phyloP scores from a whole-genome alignment of 2,888 invertebrate species.

The Drosophila buzzatii region DNA sequence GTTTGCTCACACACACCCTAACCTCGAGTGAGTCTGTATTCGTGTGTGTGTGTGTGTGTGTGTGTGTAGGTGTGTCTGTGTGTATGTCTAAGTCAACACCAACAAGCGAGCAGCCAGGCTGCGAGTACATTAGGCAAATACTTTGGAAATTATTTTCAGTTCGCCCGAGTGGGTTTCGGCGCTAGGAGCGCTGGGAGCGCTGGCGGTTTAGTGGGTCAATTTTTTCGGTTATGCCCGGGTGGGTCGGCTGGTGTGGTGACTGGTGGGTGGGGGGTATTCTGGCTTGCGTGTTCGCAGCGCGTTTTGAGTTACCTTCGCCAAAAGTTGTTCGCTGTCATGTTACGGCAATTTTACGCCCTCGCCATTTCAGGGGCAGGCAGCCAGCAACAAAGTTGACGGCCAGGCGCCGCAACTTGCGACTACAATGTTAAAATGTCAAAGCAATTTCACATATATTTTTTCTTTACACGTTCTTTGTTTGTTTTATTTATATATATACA shows the following conservation, averaged over 20 bases:
- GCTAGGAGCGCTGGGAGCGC: not conserved
- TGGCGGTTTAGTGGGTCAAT: constrained; percentile 35
- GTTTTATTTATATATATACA: constrained; percentile 3
- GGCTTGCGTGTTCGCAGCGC: constrained; percentile 68
- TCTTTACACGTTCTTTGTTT: constrained; percentile 17
- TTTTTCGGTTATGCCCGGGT: constrained; percentile 6
- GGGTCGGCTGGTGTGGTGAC: not conserved
- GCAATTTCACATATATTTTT: constrained; percentile 40
- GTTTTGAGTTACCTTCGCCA: constrained; percentile 75
- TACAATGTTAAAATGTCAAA: constrained; percentile 61
- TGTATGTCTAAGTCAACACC: constrained; percentile 64
- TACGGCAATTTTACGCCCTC: constrained; percentile 79
- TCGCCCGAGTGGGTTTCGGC: constrained; percentile 25
- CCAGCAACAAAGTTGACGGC: constrained; percentile 34
- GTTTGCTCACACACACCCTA: constrained; percentile 10
- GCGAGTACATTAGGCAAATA: constrained; percentile 73
- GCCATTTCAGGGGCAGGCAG: constrained; percentile 67
- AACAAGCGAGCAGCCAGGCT: constrained; percentile 54
- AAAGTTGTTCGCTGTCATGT: constrained; percentile 76
- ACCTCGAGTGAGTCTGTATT: not conserved
- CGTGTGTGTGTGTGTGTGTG: constrained; percentile 3
- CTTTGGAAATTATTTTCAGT: constrained; percentile 40
- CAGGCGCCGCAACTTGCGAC: constrained; percentile 40
- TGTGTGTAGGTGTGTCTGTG: not conserved
- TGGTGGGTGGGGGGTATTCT: not conserved